These are phyloP conservation scores for Sialis lutaria DNA, from an alignment of 2,888 invertebrate genomes.

Conservation along the genomic window DNA sequence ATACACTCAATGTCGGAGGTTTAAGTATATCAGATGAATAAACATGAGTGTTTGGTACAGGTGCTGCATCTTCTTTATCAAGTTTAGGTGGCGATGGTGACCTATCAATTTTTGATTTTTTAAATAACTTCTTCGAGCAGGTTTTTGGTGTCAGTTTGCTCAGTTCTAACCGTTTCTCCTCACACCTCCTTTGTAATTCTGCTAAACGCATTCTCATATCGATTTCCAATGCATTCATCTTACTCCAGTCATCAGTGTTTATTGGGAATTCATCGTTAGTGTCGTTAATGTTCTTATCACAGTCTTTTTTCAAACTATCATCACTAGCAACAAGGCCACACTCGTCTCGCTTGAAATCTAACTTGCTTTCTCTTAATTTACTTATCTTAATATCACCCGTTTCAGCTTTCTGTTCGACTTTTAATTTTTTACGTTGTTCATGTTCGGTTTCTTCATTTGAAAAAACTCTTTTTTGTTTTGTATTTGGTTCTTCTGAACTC, in stretches of 20 bases:
- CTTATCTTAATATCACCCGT: no score
- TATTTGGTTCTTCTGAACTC: background rate
- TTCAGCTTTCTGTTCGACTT: no score
- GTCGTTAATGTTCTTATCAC: constrained; percentile 1
- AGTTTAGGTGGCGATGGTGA: constrained; percentile 20
- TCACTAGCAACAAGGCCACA: background rate
- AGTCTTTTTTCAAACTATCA: constrained; percentile 1
- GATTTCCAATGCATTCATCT: constrained; percentile 56
- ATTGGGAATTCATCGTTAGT: constrained; percentile 2
- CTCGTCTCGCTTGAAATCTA: background rate
- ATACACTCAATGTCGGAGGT: constrained; percentile 24
- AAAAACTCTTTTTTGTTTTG: no score
- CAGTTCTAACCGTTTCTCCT: constrained; percentile 71
- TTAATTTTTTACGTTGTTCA: constrained; percentile 20
- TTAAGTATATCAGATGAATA: constrained; percentile 18
- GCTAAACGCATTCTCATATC: constrained; percentile 68
- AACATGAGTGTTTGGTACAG: constrained; percentile 13
- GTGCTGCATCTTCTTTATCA: constrained; percentile 18
- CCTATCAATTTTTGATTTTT: constrained; percentile 26
- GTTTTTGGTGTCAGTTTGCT: constrained; percentile 46
- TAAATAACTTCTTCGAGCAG: constrained; percentile 25
- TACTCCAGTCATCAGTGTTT: constrained; percentile 19
- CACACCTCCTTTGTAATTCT: constrained; percentile 64
- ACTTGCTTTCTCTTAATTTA: no score
- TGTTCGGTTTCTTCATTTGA: background rate